phyloP scores from a whole-genome alignment of 2,888 invertebrate species.

The Trichopria drosophilae region DNA sequence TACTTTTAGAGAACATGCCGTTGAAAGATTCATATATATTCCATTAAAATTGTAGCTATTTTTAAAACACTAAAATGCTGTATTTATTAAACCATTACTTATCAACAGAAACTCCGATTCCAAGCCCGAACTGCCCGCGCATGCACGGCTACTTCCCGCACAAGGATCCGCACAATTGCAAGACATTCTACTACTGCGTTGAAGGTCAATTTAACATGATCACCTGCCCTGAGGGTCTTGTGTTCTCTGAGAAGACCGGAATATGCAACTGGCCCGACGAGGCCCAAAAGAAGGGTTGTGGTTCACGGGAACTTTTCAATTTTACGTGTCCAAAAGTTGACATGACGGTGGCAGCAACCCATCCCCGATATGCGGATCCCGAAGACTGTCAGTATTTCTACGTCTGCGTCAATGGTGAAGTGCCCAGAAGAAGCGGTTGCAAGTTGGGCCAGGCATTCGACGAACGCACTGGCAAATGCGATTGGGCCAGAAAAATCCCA shows the following conservation, averaged over 20 bases:
- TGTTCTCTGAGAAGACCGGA: slow-evolving; percentile 85
- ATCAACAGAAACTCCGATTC: slow-evolving; percentile 64
- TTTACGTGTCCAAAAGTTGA: slow-evolving; percentile 82
- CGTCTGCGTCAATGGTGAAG: slow-evolving; percentile 86
- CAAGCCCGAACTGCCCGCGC: slow-evolving; percentile 75
- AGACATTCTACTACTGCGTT: slow-evolving; percentile 86
- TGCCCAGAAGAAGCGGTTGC: slow-evolving; percentile 83
- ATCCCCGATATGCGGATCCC: slow-evolving; percentile 84
- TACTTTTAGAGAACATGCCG: slow-evolving; percentile 4
- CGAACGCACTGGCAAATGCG: slow-evolving; percentile 75
- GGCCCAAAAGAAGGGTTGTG: slow-evolving; percentile 84
- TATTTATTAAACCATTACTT: not conserved
- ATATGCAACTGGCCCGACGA: slow-evolving; percentile 94
- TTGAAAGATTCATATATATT: slow-evolving; percentile 4
- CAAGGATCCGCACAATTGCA: slow-evolving; percentile 75
- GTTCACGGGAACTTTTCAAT: slow-evolving; percentile 81
- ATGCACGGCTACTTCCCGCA: slow-evolving; percentile 88
- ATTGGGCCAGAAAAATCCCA: slow-evolving; percentile 84
- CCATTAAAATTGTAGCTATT: slow-evolving; percentile 8
- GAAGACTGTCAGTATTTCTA: slow-evolving; percentile 91
- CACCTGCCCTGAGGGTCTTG: slow-evolving; percentile 82
- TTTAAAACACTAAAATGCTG: slow-evolving; percentile 1
- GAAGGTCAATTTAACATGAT: slow-evolving; percentile 89
- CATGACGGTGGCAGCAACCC: slow-evolving; percentile 72
- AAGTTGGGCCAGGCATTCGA: slow-evolving; percentile 88